phyloP scores from a whole-genome alignment of 1,140 invertebrate species.

The Bombus breviceps region DNA sequence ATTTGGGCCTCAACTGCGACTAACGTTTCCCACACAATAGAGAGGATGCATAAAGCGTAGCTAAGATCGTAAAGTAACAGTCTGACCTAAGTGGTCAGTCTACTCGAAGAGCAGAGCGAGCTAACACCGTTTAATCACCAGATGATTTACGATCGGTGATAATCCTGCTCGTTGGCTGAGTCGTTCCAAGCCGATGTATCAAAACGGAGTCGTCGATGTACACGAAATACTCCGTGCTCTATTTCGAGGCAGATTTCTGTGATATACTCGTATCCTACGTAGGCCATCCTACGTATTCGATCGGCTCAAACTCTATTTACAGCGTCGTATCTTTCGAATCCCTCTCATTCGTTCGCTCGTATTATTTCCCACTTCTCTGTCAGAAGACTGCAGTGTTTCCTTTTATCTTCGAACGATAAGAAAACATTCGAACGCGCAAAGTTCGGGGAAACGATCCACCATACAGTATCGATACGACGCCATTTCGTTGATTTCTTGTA shows the following conservation, averaged over 20 bases:
- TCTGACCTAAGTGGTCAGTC: neutral
- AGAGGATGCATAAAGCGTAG: no score
- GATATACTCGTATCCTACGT: slow-evolving; percentile 3
- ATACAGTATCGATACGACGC: neutral
- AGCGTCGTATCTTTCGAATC: neutral
- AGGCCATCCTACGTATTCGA: neutral
- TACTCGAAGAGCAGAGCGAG: neutral
- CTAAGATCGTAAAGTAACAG: neutral
- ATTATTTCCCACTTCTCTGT: neutral
- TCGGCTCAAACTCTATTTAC: slow-evolving; percentile 20
- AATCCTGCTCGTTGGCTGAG: neutral
- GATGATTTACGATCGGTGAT: neutral
- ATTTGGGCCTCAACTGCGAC: neutral
- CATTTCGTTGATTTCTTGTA: neutral
- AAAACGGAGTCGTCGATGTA: neutral
- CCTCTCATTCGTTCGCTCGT: slow-evolving; percentile 4
- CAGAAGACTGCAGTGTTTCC: neutral
- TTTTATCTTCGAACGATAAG: neutral
- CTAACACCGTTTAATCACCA: neutral
- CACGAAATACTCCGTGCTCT: slow-evolving; percentile 6
- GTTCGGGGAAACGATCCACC: neutral
- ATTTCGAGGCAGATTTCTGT: neutral
- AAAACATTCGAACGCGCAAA: neutral
- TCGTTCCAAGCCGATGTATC: neutral
- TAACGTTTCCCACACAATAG: neutral